phyloP scores from a whole-genome alignment of 2,888 invertebrate genomes.

The Papilio elwesi region DNA sequence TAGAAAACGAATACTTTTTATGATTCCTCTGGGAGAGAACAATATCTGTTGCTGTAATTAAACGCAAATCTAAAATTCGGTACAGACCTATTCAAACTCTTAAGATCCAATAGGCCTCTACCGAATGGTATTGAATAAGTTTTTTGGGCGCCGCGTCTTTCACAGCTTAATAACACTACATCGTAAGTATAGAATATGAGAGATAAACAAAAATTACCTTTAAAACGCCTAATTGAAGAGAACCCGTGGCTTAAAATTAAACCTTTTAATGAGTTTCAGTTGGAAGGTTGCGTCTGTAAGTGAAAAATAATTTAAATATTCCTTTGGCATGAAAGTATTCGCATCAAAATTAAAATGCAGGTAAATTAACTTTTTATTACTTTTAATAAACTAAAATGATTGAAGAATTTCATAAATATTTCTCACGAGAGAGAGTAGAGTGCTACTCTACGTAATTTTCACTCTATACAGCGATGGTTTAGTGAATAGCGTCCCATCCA shows the following conservation, averaged over 20 bases:
- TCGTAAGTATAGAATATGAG: neutral
- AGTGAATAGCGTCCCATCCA: neutral
- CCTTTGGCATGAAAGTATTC: conserved; percentile 24
- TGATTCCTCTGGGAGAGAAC: no score
- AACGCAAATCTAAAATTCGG: no score
- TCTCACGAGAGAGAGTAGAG: neutral
- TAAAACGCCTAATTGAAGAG: neutral
- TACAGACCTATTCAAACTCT: no score
- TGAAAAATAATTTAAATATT: conserved; percentile 23
- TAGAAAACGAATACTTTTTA: no score
- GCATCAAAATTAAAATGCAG: conserved; percentile 10
- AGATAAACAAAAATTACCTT: neutral
- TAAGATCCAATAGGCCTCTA: no score
- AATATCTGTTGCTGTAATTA: no score
- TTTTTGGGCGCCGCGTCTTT: no score
- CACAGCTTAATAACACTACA: no score
- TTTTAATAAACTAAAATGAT: conserved; percentile 6
- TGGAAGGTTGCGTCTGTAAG: conserved; percentile 30
- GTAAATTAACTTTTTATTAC: conserved; percentile 17
- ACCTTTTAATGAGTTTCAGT: conserved; percentile 25
- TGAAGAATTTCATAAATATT: neutral
- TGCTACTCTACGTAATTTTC: neutral
- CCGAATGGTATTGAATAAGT: no score
- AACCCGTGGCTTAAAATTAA: conserved; percentile 15
- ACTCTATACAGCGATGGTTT: neutral